Evolutionary conservation across 2,797 vertebrate species (phyloP), one percentile per base, ranked within the genome.

Genomic region (Aldrovandia affinis): DNA sequence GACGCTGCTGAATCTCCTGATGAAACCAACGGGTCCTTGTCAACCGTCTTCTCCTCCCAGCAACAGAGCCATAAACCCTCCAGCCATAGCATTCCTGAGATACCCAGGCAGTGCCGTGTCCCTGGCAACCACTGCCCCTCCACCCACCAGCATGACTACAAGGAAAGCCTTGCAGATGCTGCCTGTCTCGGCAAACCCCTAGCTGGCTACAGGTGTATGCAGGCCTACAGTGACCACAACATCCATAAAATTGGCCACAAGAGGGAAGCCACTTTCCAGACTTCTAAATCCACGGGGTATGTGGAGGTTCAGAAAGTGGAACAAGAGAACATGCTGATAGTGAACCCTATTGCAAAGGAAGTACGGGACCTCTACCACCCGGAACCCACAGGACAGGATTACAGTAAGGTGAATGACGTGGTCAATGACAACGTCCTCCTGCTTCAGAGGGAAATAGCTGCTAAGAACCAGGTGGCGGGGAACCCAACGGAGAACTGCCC

Each of bases 281-380:
- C 88, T 80, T 87, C 87, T 25, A 93, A 78, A 83, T 86, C 95
- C 33, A 89, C 92, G 80, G 96, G 97, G 90, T 98, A 99, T 0
- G 97, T 98, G 1, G 97, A 97, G 88, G 97, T 98, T 80, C 96
- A 97, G 88, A 96, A 93, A 89, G 90, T 98, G 85, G 96, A 91
- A 65, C 90, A 93, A 52, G 93, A 97, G 20, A 92, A 96, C 5
- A 89, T 91, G 0, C 90, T 97, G 78, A 87, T 97, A 15, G 91
- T 99, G 63, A 92, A 96, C 88, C 95, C 96, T 0, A 95, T 97
- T 63, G 89, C 88, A 1, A 92, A 92, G 78, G 90, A 90, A 83
- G 81, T 39, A 36, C 54, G 2, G 4, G 78, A 55, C 59, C 81
- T 3, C 47, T 36, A 65, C 7, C 52, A 36, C 57, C 39, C 3